Percentiles rank a stretch among this genome's conserved stretches.
Evolutionary conservation across 2,888 invertebrate species (phyloP).

Genomic region (Cephus pulcher): DNA sequence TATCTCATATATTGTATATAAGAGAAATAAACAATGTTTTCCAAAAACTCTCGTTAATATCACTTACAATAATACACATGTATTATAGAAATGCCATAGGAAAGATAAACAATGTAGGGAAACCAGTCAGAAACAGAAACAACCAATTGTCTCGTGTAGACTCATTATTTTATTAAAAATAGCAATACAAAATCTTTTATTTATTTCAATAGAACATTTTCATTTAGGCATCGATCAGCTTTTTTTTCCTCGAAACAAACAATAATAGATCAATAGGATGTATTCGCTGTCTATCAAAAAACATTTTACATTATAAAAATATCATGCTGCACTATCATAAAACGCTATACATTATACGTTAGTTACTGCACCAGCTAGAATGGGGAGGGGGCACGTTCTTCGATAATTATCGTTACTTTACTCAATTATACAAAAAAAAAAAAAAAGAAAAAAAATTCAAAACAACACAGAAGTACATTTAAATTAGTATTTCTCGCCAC

Average conservation of each 20-base stretch:
- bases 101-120: background rate
- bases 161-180: constrained; percentile 56
- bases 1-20: background rate
- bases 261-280: constrained; percentile 43
- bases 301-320: constrained; percentile 57
- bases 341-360: constrained; percentile 38
- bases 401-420: constrained; percentile 33
- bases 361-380: constrained; percentile 42
- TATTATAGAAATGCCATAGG: background rate
- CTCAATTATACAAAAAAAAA: constrained; percentile 28
- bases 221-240: constrained; percentile 40
- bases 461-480: constrained; percentile 32
- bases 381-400: constrained; percentile 45
- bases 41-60: background rate
- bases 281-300: constrained; percentile 52
- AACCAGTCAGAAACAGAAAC: background rate
- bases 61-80: background rate
- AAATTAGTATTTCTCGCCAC: constrained; percentile 29
- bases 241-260: constrained; percentile 43
- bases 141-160: constrained; percentile 29
- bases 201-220: constrained; percentile 53
- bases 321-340: constrained; percentile 60
- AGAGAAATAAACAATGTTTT: background rate
- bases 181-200: constrained; percentile 59
- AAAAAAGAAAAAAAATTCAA: background rate